A percentile compares a stretch with the other conserved stretches of the same genome.
These are phyloP conservation scores for Sciurus niger DNA, from an alignment of 2,113 vertebrate genomes.

Conservation along the genomic window DNA sequence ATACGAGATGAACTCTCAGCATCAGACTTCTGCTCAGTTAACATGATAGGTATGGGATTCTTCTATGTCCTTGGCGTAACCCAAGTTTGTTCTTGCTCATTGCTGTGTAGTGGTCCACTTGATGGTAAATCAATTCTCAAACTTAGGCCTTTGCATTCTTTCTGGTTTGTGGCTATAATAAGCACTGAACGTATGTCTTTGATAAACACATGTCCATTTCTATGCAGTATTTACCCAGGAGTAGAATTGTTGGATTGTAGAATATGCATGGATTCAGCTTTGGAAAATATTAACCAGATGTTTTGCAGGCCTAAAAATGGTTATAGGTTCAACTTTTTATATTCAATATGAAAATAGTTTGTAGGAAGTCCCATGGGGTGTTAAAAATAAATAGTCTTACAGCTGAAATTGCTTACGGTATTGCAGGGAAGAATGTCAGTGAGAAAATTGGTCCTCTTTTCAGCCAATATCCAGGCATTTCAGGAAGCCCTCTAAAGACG, in stretches of 20 bases:
- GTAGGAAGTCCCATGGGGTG: background rate
- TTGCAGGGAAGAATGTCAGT: background rate
- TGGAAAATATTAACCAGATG: conserved; percentile 47
- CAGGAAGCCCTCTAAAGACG: background rate
- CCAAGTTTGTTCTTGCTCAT: background rate
- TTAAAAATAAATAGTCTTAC: conserved; percentile 66
- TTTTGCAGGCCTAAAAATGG: background rate
- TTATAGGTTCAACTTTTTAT: background rate
- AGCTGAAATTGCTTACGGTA: background rate
- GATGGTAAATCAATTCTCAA: no score
- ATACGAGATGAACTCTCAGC: background rate
- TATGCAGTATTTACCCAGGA: background rate
- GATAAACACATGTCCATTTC: conserved; percentile 27
- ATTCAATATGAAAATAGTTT: conserved; percentile 40
- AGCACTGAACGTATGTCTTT: background rate
- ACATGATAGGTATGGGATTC: background rate
- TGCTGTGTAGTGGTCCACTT: background rate
- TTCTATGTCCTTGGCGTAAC: rapidly evolving
- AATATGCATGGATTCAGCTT: background rate
- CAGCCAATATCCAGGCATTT: background rate
- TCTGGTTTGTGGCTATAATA: background rate
- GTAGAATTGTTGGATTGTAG: background rate
- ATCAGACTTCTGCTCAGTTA: background rate
- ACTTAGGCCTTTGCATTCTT: background rate
- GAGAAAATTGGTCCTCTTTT: background rate